Conservation (phyloP, 92 coral and sea anemone genomes). For the Palythoa heliodiscus region DNA sequence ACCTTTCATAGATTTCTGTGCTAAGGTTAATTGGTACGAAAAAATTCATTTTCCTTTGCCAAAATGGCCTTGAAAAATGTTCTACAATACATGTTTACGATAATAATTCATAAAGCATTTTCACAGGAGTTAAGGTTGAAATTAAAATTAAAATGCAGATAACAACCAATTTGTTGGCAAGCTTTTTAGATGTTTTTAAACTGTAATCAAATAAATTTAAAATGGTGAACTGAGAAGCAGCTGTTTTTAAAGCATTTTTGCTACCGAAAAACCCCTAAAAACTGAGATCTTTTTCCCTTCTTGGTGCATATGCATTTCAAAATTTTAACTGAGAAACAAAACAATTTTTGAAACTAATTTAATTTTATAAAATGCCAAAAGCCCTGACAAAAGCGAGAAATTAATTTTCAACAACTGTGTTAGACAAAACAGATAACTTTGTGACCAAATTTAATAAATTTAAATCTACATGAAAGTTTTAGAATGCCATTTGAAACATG, state of each 20-base stretch:
- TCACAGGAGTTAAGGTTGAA: not conserved
- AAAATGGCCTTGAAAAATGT: not conserved
- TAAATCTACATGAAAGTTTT: constrained; percentile 2
- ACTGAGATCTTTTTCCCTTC: not conserved
- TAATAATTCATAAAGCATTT: not conserved
- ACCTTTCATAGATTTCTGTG: not conserved
- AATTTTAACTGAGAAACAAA: not conserved
- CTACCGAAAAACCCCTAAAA: not conserved
- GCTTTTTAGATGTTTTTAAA: not conserved
- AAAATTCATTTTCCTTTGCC: not conserved
- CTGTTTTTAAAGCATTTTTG: constrained; percentile 9
- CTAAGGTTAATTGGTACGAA: not conserved
- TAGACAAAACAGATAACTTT: constrained; percentile 25
- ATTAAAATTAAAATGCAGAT: not conserved
- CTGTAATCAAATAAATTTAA: constrained; percentile 26
- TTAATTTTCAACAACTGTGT: constrained; percentile 11
- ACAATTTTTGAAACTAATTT: constrained; percentile 18
- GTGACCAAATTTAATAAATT: constrained; percentile 32
- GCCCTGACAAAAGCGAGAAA: constrained; percentile 1
- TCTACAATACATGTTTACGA: not conserved
- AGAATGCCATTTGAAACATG: not conserved
- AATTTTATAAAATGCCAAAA: not conserved
- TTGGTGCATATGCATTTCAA: not conserved
- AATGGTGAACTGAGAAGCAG: constrained; percentile 3
- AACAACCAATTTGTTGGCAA: not conserved